These are phyloP conservation scores for Vesta saturnalis DNA, from an alignment of 2,888 invertebrate genomes.

Conservation along the genomic window DNA sequence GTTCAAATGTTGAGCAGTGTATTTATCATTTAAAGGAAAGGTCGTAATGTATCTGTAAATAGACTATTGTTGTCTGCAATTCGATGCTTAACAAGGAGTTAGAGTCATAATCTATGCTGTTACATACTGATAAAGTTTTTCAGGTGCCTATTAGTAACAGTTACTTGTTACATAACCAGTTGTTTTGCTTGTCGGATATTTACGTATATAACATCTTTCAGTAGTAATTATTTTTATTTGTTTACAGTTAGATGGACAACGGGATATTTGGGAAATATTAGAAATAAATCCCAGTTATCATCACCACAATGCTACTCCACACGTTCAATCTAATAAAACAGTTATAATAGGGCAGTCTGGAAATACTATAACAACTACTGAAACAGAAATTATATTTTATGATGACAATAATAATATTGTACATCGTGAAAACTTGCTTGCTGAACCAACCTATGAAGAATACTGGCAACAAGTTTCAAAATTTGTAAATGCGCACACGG, in stretches of 20 bases:
- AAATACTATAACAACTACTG: slow-evolving; percentile 15
- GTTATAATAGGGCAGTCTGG: neutral
- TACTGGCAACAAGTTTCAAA: slow-evolving; percentile 25
- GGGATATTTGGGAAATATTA: slow-evolving; percentile 19
- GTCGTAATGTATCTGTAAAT: no score
- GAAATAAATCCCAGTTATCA: neutral
- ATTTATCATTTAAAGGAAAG: no score
- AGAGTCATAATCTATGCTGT: no score
- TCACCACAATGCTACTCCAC: slow-evolving; percentile 2
- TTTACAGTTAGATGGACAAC: slow-evolving; percentile 16
- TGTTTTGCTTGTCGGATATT: no score
- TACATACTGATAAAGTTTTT: no score
- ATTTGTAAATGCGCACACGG: slow-evolving; percentile 3
- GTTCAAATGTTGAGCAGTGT: no score
- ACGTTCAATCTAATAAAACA: neutral
- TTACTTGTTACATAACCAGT: no score
- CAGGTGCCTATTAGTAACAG: no score
- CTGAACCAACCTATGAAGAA: slow-evolving; percentile 14
- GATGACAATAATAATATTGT: neutral
- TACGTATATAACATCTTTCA: no score
- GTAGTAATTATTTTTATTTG: neutral
- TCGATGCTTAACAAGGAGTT: no score
- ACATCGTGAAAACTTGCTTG: neutral
- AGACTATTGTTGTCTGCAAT: no score
- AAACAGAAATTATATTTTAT: slow-evolving; percentile 19